Evolutionary conservation across 1,140 invertebrate species (phyloP), one percentile per base, ranked within the genome.

Genomic region (Teleopsis dalmanni): DNA sequence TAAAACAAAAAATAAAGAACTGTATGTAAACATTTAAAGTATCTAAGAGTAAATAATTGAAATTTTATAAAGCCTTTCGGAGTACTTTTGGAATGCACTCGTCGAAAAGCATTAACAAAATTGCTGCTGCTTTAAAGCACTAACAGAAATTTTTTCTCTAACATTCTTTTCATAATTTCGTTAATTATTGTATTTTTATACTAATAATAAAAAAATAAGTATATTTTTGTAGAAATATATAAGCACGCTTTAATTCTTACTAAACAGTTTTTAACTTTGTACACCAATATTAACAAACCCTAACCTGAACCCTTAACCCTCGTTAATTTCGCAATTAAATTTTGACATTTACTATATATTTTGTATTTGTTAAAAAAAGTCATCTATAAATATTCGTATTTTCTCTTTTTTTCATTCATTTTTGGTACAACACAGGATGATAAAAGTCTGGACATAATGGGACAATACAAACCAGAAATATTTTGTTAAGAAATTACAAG

Each of bases 391-490:
- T 55, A 40, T 50, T 43, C 44, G 40, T 53, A 55, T 53, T 64
- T 67, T 63, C 76, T 76, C 73, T 63, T 78, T 76, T 76, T 76
- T 75, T 70, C 76, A 53, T 59, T 71, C 72, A 58, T 52, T 43
- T 50, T 25, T 47, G n/a, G n/a, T 42, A 42, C 42, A 36, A 37
- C n/a, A 50, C 74, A 81, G 78, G 80, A 85, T 80, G 82, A 86
- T 74, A 83, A 85, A 76, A 84, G 80, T 77, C 81, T 84, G 80
- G 84, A 85, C 76, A 83, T 85, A 75, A 84, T 85, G 77, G 84
- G 84, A 70, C 82, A 84, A 77, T 87, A 83, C 80, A 85, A 85
- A 76, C 81, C 83, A 74, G 83, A 85, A 81, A 85, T 87, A 78
- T 84, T 85, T 80, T 85, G 83, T 77, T 85, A 81, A 80, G 81